A percentile compares a stretch with the other conserved stretches of the same genome.
Evolutionary conservation across 2,797 vertebrate species (phyloP).

Genomic region (Pipistrellus pipistrellus): DNA sequence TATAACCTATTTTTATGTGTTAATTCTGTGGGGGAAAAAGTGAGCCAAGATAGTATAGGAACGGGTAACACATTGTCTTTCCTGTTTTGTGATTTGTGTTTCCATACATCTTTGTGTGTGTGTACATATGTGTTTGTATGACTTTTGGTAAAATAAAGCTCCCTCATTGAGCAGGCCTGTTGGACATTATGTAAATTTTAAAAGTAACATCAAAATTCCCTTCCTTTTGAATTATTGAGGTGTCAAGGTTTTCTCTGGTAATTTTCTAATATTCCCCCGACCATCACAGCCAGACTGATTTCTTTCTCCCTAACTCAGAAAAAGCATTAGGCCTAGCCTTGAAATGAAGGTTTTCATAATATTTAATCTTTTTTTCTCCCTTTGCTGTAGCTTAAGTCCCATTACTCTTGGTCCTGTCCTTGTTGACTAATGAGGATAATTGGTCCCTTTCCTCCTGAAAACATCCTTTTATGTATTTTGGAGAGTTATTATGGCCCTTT

Average conservation of each 20-base stretch:
- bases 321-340: conserved; percentile 72
- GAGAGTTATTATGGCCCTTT: conserved; percentile 72
- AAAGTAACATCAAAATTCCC: conserved; percentile 34
- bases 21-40: conserved; percentile 12
- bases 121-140: neutral
- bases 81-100: neutral
- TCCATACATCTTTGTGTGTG: neutral
- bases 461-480: conserved; percentile 77
- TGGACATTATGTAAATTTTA: neutral
- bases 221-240: neutral
- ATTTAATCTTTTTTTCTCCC: conserved; percentile 80
- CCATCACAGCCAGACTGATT: conserved; percentile 49
- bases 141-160: conserved; percentile 56
- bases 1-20: neutral
- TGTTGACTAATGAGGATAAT: conserved; percentile 85
- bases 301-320: conserved; percentile 69
- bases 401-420: conserved; percentile 77
- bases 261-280: conserved; percentile 61
- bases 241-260: conserved; percentile 53
- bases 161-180: neutral
- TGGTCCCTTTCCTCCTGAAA: conserved; percentile 79
- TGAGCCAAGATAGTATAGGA: neutral
- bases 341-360: conserved; percentile 77
- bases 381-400: conserved; percentile 76
- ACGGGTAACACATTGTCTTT: neutral